Percentiles rank a stretch among this genome's conserved stretches.
Evolutionary conservation across 2,888 invertebrate species (phyloP).

Genomic region (Ochropleura leucogaster): DNA sequence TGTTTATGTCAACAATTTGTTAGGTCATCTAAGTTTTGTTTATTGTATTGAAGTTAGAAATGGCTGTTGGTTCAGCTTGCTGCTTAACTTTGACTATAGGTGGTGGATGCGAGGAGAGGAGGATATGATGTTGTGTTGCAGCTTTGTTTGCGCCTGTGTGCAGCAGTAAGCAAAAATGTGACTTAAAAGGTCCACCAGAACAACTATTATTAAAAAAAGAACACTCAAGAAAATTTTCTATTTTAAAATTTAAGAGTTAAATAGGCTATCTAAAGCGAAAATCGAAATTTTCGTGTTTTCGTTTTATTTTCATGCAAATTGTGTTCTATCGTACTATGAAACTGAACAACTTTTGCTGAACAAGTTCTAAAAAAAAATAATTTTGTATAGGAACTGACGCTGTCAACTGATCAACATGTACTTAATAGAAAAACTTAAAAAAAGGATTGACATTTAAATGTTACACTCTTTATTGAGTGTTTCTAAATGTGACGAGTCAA

Average conservation of each 20-base stretch:
- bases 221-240: not conserved
- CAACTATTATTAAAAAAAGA: not conserved
- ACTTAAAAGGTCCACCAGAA: not conserved
- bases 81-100: too few species aligned
- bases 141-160: not conserved
- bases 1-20: conserved; percentile 45
- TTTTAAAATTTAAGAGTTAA: not conserved
- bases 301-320: not conserved
- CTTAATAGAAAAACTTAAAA: too few species aligned
- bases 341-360: too few species aligned
- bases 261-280: not conserved
- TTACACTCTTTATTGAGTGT: not conserved
- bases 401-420: too few species aligned
- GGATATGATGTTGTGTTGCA: not conserved
- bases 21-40: conserved; percentile 13
- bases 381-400: too few species aligned
- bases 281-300: not conserved
- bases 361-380: too few species aligned
- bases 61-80: not conserved
- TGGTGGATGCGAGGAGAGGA: not conserved
- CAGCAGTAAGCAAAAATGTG: not conserved
- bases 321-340: too few species aligned
- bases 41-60: not conserved
- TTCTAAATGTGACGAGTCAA: not conserved
- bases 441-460: too few species aligned